Evolutionary conservation across 2,888 invertebrate genomes (phyloP), one percentile per base, ranked within the genome.

Genomic region (Acleris literana): DNA sequence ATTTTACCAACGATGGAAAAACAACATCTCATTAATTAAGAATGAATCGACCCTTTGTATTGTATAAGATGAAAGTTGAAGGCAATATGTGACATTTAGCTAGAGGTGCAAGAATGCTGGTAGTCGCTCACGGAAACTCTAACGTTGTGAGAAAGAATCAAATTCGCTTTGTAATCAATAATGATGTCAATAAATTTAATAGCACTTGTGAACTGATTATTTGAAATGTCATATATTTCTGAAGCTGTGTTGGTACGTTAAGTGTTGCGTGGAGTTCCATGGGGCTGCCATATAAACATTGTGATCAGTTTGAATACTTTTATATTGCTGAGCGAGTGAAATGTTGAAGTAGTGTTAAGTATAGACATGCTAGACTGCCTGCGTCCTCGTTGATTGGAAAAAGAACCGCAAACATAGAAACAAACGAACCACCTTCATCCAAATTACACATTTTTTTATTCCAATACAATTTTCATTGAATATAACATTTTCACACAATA

Each of bases 301-400:
- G 91, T 92, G 92, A 92, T 92, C 89, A 84, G 90, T 91, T 92
- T 92, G 87, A 92, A 89, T 92, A 92, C 90, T 92, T 92, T 92
- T 92, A 91, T 91, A 91, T 87, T 90, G 88, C 89, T 86, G 88
- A 86, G 82, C 84, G 88, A 84, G 82, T 86, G 85, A 84, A 85
- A 79, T 83, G 84, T 86, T 86, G 82, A 83, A 78, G 81, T 89
- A 88, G 84, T 87, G 83, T 86, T 90, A 92, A 91, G 90, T 80
- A 81, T 92, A 92, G 92, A 90, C 84, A 80, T 90, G 92, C 91
- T 92, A 92, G 92, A 88, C 80, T 88, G 83, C 78, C 82, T 88
- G 89, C 86, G 88, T 86, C 83, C 80, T 76, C 73, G 71, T 86
- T 87, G 90, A 90, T 92, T 92, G 92, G 92, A 88, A 75, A 84